These are phyloP conservation scores for Mystacornis crossleyi DNA, from an alignment of 2,113 vertebrate species.

Conservation along the genomic window DNA sequence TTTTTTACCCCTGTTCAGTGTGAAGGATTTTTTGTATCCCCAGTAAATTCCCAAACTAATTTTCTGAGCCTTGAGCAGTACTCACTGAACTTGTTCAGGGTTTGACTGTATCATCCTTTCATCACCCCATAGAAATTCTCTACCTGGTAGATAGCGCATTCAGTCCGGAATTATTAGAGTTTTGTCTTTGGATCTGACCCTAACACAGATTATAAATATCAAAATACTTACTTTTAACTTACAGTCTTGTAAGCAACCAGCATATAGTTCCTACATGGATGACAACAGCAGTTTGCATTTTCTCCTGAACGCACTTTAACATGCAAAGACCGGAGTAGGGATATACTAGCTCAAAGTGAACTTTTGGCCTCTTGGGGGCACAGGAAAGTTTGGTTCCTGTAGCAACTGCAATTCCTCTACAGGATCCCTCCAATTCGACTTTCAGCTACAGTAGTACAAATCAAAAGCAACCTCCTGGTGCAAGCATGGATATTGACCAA, in stretches of 20 bases:
- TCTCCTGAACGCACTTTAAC: not conserved
- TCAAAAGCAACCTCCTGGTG: not conserved
- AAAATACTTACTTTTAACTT: not conserved
- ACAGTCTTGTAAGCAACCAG: not conserved
- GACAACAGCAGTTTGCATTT: not conserved
- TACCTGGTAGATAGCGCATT: not conserved
- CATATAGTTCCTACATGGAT: not conserved
- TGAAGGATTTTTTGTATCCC: not conserved
- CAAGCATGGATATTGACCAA: not conserved
- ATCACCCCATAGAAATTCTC: not conserved
- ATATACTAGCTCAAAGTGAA: not conserved
- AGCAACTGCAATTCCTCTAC: not conserved
- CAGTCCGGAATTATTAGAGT: not conserved
- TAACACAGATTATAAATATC: not conserved
- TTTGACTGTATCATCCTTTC: not conserved
- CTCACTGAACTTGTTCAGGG: not conserved
- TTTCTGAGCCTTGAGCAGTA: not conserved
- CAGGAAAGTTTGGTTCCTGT: not conserved
- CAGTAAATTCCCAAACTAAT: not conserved
- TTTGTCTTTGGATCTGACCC: not conserved
- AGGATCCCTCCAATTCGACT: rapidly evolving
- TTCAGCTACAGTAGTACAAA: not conserved
- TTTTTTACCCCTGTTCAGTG: rapidly evolving
- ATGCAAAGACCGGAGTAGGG: not conserved
- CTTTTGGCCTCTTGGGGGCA: not conserved